A percentile compares a stretch with the other conserved stretches of the same genome.
Evolutionary conservation across 2,113 vertebrate genomes (phyloP).

Genomic region (Carassius auratus): DNA sequence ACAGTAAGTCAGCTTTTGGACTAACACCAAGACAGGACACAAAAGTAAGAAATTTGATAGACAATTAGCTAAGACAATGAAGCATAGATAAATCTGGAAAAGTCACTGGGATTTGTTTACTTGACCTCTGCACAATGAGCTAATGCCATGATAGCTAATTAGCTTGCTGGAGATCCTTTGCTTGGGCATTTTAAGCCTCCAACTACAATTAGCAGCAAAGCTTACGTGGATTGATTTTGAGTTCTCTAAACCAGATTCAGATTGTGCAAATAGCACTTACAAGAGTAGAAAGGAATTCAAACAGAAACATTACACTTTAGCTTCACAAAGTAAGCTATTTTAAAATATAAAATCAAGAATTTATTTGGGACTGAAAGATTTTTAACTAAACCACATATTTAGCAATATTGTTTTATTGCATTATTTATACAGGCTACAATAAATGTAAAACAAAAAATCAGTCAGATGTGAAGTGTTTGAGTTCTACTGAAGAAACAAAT

Average conservation of each 20-base stretch:
- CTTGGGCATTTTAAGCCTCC: background rate
- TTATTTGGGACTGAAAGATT: too few species aligned
- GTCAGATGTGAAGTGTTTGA: too few species aligned
- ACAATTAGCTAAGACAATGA: background rate
- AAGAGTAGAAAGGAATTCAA: background rate
- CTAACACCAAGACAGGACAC: background rate
- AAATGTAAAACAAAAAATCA: too few species aligned
- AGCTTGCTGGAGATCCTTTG: constrained; percentile 13
- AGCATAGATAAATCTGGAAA: background rate
- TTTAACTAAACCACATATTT: too few species aligned
- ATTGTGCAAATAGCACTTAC: background rate
- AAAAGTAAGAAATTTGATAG: background rate
- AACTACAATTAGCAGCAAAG: constrained; percentile 4
- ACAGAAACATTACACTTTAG: background rate
- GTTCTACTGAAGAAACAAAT: too few species aligned
- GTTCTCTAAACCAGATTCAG: background rate
- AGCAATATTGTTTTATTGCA: too few species aligned
- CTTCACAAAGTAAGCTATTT: background rate
- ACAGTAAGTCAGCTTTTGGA: background rate
- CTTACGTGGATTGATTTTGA: constrained; percentile 17
- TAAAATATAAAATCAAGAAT: too few species aligned
- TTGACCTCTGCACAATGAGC: background rate
- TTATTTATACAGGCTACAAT: too few species aligned
- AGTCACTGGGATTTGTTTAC: constrained; percentile 8
- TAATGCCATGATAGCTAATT: constrained; percentile 30